A percentile compares a stretch with the other conserved stretches of the same genome.
These are phyloP conservation scores for Atta colombica DNA, from an alignment of 1,140 invertebrate genomes.

Conservation along the genomic window DNA sequence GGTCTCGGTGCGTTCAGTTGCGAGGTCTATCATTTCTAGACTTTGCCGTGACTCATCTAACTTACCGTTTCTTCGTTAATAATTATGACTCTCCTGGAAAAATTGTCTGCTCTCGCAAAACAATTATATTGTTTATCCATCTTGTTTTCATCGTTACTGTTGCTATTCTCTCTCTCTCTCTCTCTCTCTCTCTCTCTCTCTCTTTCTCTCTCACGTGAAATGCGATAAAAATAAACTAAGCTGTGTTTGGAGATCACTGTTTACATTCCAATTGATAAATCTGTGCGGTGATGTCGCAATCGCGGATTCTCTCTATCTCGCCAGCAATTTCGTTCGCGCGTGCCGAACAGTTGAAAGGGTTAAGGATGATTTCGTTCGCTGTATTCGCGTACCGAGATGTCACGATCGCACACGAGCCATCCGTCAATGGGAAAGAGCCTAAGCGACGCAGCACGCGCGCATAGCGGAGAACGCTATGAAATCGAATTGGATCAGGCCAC, in stretches of 20 bases:
- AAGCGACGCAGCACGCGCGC: conserved; percentile 29
- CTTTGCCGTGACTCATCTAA: conserved; percentile 60
- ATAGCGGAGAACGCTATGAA: conserved; percentile 55
- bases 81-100: conserved; percentile 40
- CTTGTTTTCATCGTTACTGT: not conserved
- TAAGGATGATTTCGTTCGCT: conserved; percentile 27
- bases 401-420: conserved; percentile 33
- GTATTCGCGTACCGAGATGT: not conserved
- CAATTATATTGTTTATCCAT: not conserved
- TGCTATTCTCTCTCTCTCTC: not conserved
- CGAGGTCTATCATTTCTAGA: conserved; percentile 51
- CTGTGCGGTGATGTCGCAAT: not conserved
- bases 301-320: not conserved
- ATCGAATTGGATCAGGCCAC: conserved; percentile 76
- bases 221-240: not conserved
- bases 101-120: not conserved
- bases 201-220: not conserved
- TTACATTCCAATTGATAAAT: not conserved
- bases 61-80: conserved; percentile 27
- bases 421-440: conserved; percentile 67
- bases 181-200: not conserved
- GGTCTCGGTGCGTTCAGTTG: conserved; percentile 14
- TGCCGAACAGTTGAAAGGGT: conserved; percentile 6
- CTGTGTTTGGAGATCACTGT: not conserved
- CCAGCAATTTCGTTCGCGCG: conserved; percentile 28